These are phyloP conservation scores for Darevskia nairensis DNA, from an alignment of 2,797 vertebrate genomes.

Conservation along the genomic window DNA sequence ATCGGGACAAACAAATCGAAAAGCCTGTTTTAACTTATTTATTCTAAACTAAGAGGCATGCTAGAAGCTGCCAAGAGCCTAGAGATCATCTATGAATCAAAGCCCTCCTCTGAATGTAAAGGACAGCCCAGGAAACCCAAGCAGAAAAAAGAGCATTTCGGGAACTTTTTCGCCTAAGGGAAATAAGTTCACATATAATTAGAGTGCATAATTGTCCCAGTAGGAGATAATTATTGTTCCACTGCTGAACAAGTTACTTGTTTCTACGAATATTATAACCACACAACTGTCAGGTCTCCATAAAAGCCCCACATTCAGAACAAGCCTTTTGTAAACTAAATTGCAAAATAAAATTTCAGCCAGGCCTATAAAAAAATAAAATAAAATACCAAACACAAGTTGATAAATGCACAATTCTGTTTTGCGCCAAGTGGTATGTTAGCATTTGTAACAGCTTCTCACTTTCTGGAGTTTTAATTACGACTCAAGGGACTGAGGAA, in stretches of 20 bases:
- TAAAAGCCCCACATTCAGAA: conserved; percentile 68
- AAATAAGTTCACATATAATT: conserved; percentile 60
- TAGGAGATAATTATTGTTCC: conserved; percentile 62
- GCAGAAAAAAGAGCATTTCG: conserved; percentile 40
- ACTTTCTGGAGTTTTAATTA: conserved; percentile 84
- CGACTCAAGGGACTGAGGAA: conserved; percentile 80
- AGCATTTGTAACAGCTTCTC: conserved; percentile 80
- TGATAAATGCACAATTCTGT: conserved; percentile 76
- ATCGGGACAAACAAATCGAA: not conserved
- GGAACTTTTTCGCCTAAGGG: conserved; percentile 46
- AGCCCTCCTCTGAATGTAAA: conserved; percentile 4
- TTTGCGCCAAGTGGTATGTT: conserved; percentile 73
- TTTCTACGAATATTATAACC: conserved; percentile 69
- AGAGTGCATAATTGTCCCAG: conserved; percentile 58
- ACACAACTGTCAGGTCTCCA: conserved; percentile 65
- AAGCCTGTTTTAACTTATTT: conserved; percentile 10
- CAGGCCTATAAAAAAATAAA: conserved; percentile 75
- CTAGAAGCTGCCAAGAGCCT: conserved; percentile 35
- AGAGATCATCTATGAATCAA: conserved; percentile 13
- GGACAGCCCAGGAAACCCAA: conserved; percentile 1
- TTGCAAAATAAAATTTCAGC: conserved; percentile 72
- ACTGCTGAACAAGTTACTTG: conserved; percentile 56
- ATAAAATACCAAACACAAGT: conserved; percentile 73
- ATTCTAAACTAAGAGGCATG: conserved; percentile 45
- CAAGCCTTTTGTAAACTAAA: conserved; percentile 74